Percentiles rank a stretch among this genome's conserved stretches.
Evolutionary conservation across 2,113 vertebrate genomes (phyloP).

Genomic region (Myotis davidii): DNA sequence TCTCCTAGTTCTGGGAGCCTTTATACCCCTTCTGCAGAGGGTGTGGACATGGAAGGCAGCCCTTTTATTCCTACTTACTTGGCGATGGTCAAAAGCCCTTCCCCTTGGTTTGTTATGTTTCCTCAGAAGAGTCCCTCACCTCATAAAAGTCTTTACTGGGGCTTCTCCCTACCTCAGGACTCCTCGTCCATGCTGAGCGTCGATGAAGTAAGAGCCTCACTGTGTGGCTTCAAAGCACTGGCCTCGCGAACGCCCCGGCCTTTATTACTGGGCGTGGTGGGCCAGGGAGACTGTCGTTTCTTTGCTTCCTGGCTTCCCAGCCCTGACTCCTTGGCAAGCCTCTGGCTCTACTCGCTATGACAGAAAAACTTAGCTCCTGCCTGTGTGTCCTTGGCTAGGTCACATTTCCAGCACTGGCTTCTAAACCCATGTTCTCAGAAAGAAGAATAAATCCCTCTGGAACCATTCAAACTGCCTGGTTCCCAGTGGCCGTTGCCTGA

Average conservation of each 20-base stretch:
- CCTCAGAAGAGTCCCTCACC: slow-evolving; percentile 70
- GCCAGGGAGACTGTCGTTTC: background rate
- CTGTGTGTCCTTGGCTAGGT: background rate
- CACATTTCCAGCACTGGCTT: background rate
- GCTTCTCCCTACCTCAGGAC: slow-evolving; percentile 74
- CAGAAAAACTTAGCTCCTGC: background rate
- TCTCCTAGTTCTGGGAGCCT: background rate
- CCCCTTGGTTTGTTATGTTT: slow-evolving; percentile 54
- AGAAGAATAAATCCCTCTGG: background rate
- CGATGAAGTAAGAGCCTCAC: slow-evolving; percentile 63
- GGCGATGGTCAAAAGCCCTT: slow-evolving; percentile 56
- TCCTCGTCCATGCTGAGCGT: slow-evolving; percentile 33
- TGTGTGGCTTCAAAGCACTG: slow-evolving; percentile 71
- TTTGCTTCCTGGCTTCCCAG: background rate
- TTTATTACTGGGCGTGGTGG: slow-evolving; percentile 17
- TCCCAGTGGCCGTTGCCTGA: background rate
- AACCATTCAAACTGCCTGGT: background rate
- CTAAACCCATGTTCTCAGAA: background rate
- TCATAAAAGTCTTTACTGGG: slow-evolving; percentile 78
- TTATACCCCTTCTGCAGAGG: slow-evolving; percentile 66
- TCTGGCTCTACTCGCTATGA: background rate
- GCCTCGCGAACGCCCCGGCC: slow-evolving; percentile 49
- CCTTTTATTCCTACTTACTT: slow-evolving; percentile 52
- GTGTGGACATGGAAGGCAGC: slow-evolving; percentile 61
- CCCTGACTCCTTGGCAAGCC: background rate